A percentile compares a stretch with the other conserved stretches of the same genome.
Conservation (phyloP, 2,888 invertebrate genomes). For the Cheilosia variabilis region DNA sequence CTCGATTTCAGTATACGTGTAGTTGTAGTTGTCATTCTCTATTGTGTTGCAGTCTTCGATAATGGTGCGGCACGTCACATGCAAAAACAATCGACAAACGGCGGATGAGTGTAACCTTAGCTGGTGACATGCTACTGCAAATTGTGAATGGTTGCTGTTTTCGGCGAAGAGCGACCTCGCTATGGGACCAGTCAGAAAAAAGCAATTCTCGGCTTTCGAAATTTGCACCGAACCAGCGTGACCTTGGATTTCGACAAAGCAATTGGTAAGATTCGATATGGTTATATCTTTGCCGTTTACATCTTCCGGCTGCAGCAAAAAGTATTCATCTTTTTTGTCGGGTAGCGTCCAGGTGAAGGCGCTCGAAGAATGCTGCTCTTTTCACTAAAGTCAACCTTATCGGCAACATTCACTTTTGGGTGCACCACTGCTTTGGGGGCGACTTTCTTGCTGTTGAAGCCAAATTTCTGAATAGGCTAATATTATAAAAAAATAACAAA, state of each 20-base stretch:
- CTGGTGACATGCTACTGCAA: conserved; percentile 96
- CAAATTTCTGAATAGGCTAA: conserved; percentile 88
- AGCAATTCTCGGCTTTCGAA: conserved; percentile 90
- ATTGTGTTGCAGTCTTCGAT: conserved; percentile 95
- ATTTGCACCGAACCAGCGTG: conserved; percentile 94
- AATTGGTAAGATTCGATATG: conserved; percentile 89
- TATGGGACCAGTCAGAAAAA: conserved; percentile 93
- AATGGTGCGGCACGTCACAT: conserved; percentile 96
- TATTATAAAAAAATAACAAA: too few species aligned
- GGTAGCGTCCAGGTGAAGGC: conserved; percentile 80
- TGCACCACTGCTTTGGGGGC: conserved; percentile 78
- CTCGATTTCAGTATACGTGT: conserved; percentile 89
- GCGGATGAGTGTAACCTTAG: conserved; percentile 93
- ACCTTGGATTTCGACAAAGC: conserved; percentile 91
- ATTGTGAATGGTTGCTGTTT: conserved; percentile 90
- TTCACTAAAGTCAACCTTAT: conserved; percentile 76
- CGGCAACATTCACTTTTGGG: conserved; percentile 76
- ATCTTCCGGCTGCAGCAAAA: conserved; percentile 86
- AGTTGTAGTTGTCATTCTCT: conserved; percentile 92
- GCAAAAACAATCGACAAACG: conserved; percentile 92
- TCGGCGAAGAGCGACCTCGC: conserved; percentile 95
- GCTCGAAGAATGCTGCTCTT: conserved; percentile 79
- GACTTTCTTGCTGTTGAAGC: conserved; percentile 89
- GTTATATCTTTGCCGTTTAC: conserved; percentile 90
- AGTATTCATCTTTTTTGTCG: conserved; percentile 85